Base-by-base conservation (phyloP, 2,888 invertebrate genomes). In the Lathronympha strigana region DNA sequence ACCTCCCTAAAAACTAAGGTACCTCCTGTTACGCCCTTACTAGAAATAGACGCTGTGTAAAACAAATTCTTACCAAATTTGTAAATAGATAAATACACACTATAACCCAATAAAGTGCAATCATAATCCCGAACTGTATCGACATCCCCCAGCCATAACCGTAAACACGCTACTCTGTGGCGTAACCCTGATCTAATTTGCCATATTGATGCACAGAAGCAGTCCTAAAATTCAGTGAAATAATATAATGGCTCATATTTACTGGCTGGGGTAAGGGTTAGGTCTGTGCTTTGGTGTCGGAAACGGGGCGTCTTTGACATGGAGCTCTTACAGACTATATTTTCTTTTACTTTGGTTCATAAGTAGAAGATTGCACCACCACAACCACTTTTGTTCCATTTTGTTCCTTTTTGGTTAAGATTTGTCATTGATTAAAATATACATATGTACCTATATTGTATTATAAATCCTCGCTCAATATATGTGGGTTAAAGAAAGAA, bases 131-230 rank as follows among this genome's bases (percentile, higher is more conserved):
- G 58, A 64, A 66, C 51, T 45, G 58, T 21, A 66, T 47, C 45
- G 60, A 45, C 58, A 53, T 45, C 53, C 33, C 43, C 51, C 23
- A 8, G 49, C 63, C 43, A 53, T 64, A 43, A 64, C 38, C 66
- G 47, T 66, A 66, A 66, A 66, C 66, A 66, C 66, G 25, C 21
- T 61, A 54, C 61, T 66, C 54, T 60, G 66, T 66, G 66, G 60
- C 38, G 53, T 17, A 38, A 23, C 45, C 33, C 58, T 66, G 61
- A 66, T 66, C 66, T 66, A 66, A 66, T 66, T 66, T 66, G 61
- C 54, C 38, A 38, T 66, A 66, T 66, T 61, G 60, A 66, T 66
- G 61, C 28, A 50, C 25, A 21, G 25, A 47, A 50, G 50, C 4
- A 23, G 53, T 54, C 47, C 66, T 66, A 66, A 66, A 64, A 45